A percentile compares a stretch with the other conserved stretches of the same genome.
Conservation (phyloP, 2,888 invertebrate genomes). For the Hylaea fasciaria region DNA sequence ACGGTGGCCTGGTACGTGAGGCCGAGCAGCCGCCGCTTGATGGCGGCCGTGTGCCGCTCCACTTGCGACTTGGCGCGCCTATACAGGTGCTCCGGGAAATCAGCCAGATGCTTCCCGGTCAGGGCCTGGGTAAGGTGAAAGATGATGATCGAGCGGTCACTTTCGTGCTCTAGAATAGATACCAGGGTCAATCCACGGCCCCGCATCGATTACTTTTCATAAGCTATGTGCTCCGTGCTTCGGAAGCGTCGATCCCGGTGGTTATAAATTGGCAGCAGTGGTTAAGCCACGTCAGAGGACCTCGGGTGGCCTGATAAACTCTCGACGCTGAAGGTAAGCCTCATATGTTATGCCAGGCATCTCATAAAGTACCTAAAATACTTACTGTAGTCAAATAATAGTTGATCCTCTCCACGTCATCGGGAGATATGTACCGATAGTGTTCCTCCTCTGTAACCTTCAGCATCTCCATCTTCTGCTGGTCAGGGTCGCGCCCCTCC, state of each 20-base stretch:
- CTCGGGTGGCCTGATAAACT: too few relatives aligned
- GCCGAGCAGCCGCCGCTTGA: slow-evolving; percentile 70
- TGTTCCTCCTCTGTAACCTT: slow-evolving; percentile 80
- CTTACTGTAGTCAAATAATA: slow-evolving; percentile 83
- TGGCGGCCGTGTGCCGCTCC: slow-evolving; percentile 66
- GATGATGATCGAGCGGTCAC: too few relatives aligned
- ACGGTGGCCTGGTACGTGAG: slow-evolving; percentile 72
- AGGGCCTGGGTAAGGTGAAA: slow-evolving; percentile 60
- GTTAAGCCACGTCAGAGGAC: too few relatives aligned
- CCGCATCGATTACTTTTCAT: too few relatives aligned
- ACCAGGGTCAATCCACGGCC: too few relatives aligned
- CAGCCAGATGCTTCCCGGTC: slow-evolving; percentile 61
- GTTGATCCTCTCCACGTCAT: slow-evolving; percentile 83
- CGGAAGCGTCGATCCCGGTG: too few relatives aligned
- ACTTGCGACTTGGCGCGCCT: slow-evolving; percentile 60
- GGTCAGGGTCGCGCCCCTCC: slow-evolving; percentile 86
- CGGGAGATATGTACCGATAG: slow-evolving; percentile 70
- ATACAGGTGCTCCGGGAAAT: slow-evolving; percentile 67
- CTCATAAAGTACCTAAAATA: too few relatives aligned
- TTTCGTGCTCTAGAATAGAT: too few relatives aligned
- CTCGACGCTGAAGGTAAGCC: too few relatives aligned
- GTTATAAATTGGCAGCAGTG: too few relatives aligned
- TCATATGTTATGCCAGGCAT: too few relatives aligned
- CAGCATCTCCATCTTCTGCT: slow-evolving; percentile 84
- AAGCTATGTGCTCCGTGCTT: too few relatives aligned